Evolutionary conservation across 2,888 invertebrate species (phyloP), one percentile per base, ranked within the genome.

Genomic region (Fabriciana adippe): DNA sequence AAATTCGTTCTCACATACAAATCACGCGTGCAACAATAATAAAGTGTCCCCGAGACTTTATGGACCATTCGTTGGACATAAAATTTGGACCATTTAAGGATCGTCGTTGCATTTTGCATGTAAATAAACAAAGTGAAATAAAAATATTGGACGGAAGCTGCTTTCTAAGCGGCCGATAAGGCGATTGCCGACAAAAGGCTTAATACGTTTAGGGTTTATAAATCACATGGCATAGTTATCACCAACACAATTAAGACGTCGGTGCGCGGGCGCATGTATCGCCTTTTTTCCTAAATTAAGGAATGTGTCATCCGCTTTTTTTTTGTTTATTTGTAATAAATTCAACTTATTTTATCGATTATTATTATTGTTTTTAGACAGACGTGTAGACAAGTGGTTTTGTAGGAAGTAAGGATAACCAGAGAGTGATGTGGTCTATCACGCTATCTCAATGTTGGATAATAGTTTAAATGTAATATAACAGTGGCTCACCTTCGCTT

Each of bases 181-280:
- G 79, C 79, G 75, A 41, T 74, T 65, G 88, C 91, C 92, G 92
- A 90, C 92, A 92, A 92, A 90, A 90, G 84, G 76, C 78, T 83
- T 85, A 88, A 87, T 86, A 86, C 85, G 81, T 83, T 87, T 81
- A 81, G 83, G 83, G 80, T 82, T 85, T 90, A 92, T 92, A 92
- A 92, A 92, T 92, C 91, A 89, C 83, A 80, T 76, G 74, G 80
- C 76, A 75, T 78, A 83, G 86, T 85, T 89, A 90, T 90, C 89
- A 77, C 76, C 76, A 80, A 75, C 81, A 88, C 91, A 90, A 91
- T 91, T 91, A 92, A 91, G 90, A 90, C 83, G 86, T 91, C 85
- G 71, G 69, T 71, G 74, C 73, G 73, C 73, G 72, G 73, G 74
- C 71, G 69, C 67, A 67, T 54, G 66, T 73, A 67, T 68, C 59